Conservation (phyloP, 2,797 vertebrate genomes). For the Mus minutoides region DNA sequence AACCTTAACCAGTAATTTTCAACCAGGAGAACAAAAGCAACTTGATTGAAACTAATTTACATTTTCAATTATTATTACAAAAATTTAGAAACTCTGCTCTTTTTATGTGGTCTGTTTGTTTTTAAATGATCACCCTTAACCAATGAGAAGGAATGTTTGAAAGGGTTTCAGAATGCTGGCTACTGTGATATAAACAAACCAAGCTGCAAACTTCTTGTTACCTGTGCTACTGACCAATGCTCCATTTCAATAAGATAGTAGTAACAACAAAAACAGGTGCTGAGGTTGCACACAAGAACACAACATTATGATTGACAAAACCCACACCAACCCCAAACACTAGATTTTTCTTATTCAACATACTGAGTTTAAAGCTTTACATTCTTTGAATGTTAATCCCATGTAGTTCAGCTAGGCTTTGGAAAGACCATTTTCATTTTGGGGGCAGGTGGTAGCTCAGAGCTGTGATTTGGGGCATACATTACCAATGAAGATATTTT, state of each 20-base stretch:
- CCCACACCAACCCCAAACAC: not conserved
- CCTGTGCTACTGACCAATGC: not conserved
- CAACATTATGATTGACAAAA: conserved; percentile 18
- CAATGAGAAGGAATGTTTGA: conserved; percentile 46
- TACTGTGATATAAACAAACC: conserved; percentile 42
- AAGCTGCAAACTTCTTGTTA: not conserved
- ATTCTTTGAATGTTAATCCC: not conserved
- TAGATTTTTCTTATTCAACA: conserved; percentile 45
- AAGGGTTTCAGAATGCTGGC: conserved; percentile 52
- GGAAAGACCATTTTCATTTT: not conserved
- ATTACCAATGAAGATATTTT: conserved; percentile 41
- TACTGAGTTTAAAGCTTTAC: conserved; percentile 39
- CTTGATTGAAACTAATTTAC: conserved; percentile 79
- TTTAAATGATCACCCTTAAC: conserved; percentile 74
- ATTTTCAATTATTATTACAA: conserved; percentile 79
- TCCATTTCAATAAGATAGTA: not conserved
- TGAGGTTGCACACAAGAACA: not conserved
- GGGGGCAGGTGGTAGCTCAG: accelerated
- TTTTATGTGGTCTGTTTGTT: conserved; percentile 68
- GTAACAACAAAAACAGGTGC: conserved; percentile 24
- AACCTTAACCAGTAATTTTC: conserved; percentile 76
- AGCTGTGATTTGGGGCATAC: not conserved
- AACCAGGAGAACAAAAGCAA: conserved; percentile 75
- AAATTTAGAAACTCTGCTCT: conserved; percentile 64
- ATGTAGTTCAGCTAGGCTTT: not conserved